Conservation (phyloP, 2,888 invertebrate genomes). For the Cheiracanthium punctorium region DNA sequence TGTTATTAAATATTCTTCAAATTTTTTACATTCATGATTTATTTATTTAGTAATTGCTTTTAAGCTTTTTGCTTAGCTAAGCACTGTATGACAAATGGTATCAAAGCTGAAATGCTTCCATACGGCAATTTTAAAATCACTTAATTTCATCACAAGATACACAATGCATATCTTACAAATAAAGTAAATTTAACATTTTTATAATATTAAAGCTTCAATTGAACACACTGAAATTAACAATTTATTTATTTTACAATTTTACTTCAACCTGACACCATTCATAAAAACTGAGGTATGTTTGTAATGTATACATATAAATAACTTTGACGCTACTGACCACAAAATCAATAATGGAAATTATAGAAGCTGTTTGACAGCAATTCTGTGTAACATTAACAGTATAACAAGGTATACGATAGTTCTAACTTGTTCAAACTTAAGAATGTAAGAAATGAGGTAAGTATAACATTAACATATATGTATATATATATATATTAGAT, state of each 20-base stretch:
- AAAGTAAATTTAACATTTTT: too few species aligned
- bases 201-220: neutral
- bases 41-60: too few species aligned
- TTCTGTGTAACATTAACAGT: neutral
- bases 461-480: neutral
- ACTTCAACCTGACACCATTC: neutral
- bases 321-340: neutral
- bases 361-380: constrained; percentile 1
- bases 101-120: neutral
- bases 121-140: neutral
- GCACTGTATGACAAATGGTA: neutral
- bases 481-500: too few species aligned
- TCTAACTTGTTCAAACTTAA: constrained; percentile 2
- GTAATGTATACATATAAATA: neutral
- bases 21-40: too few species aligned
- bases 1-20: too few species aligned
- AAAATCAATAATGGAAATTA: neutral
- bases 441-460: neutral
- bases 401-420: neutral
- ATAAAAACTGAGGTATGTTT: constrained; percentile 1
- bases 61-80: neutral
- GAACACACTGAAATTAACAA: neutral
- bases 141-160: neutral
- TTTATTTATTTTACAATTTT: neutral
- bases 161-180: too few species aligned